These are phyloP conservation scores for Eupelmus urozonus DNA, from an alignment of 2,888 invertebrate genomes.

Conservation along the genomic window DNA sequence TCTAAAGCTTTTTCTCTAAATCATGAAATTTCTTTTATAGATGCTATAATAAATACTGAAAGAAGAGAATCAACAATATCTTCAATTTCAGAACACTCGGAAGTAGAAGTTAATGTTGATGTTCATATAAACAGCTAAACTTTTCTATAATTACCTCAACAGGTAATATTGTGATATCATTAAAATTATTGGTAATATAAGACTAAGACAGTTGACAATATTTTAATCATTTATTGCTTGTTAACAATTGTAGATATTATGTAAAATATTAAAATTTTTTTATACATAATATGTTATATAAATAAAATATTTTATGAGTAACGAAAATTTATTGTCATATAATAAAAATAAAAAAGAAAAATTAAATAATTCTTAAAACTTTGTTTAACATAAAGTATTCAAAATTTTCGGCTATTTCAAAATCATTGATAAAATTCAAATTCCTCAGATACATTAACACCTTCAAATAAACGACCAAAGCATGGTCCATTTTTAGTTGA, in stretches of 20 bases:
- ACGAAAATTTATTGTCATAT: too few species aligned
- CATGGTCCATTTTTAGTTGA: constrained; percentile 52
- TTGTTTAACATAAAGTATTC: neutral
- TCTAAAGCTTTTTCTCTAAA: neutral
- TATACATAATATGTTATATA: constrained; percentile 22
- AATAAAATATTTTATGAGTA: constrained; percentile 33
- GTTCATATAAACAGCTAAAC: constrained; percentile 35
- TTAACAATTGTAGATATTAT: constrained; percentile 36
- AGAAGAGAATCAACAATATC: constrained; percentile 68
- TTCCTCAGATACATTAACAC: constrained; percentile 8
- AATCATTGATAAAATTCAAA: too few species aligned
- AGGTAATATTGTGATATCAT: constrained; percentile 31
- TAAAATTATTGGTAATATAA: neutral
- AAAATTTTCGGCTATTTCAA: too few species aligned
- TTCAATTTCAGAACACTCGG: constrained; percentile 67
- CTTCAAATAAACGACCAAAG: constrained; percentile 64
- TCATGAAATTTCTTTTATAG: constrained; percentile 61
- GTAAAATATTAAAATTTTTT: constrained; percentile 27
- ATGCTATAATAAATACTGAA: constrained; percentile 62
- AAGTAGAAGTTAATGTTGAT: constrained; percentile 65
- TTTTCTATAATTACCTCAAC: neutral
- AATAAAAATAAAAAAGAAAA: too few species aligned
- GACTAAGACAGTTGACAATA: constrained; percentile 26
- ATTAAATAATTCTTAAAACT: neutral
- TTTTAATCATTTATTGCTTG: constrained; percentile 35